phyloP scores from a whole-genome alignment of 2,888 invertebrate genomes.

The Cactoblastis cactorum region DNA sequence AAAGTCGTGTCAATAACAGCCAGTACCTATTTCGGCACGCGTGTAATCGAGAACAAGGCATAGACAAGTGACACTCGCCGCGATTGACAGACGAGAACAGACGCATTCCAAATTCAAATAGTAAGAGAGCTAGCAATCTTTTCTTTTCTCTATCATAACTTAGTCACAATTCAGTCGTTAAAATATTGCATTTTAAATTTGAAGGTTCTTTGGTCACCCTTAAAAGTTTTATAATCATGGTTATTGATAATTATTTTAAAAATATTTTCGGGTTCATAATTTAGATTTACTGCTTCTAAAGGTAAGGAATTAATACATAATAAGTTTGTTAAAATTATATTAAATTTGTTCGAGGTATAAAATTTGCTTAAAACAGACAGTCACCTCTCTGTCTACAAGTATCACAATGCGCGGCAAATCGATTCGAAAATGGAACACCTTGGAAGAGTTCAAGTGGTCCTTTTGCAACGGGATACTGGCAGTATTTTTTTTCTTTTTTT shows the following conservation, averaged over 20 bases:
- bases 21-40: constrained; percentile 15
- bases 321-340: too few relatives aligned
- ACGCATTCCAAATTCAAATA: constrained; percentile 25
- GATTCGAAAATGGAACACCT: constrained; percentile 19
- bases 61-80: constrained; percentile 13
- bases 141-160: background rate
- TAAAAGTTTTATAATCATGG: too few relatives aligned
- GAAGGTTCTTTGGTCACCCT: too few relatives aligned
- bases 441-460: background rate
- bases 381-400: constrained; percentile 2
- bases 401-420: constrained; percentile 30
- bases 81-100: constrained; percentile 15
- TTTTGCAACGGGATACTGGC: constrained; percentile 11
- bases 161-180: too few relatives aligned
- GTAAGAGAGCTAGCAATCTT: background rate
- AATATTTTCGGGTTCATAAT: too few relatives aligned
- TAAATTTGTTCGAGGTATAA: background rate
- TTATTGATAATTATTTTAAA: too few relatives aligned
- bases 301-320: too few relatives aligned
- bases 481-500: background rate
- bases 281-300: too few relatives aligned
- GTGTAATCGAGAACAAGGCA: constrained; percentile 15
- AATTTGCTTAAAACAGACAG: too few relatives aligned
- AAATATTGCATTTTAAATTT: too few relatives aligned
- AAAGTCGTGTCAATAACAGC: too few relatives aligned